Conservation (phyloP, 2,113 vertebrate species). For the Brachirus orientalis region DNA sequence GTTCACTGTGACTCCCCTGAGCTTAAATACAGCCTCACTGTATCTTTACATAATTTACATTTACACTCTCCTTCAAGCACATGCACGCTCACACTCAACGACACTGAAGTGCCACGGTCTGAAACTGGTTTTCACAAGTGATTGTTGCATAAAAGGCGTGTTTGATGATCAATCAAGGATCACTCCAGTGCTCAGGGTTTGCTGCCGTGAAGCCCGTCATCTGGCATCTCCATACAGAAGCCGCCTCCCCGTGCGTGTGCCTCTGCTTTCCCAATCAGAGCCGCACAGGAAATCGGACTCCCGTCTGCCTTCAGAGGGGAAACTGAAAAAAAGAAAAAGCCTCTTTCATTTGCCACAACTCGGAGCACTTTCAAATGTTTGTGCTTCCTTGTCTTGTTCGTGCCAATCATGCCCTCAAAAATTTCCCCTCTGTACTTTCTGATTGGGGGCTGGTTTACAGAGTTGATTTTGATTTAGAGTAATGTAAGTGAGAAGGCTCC, state of each 20-base stretch:
- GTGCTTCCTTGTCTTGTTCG: conserved; percentile 74
- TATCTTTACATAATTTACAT: conserved; percentile 13
- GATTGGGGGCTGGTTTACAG: conserved; percentile 9
- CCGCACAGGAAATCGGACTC: conserved; percentile 79
- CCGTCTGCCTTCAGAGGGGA: conserved; percentile 68
- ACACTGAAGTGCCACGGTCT: conserved; percentile 42
- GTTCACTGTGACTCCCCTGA: no score
- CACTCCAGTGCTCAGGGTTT: conserved; percentile 50
- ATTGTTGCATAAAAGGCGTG: conserved; percentile 59
- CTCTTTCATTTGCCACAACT: conserved; percentile 75
- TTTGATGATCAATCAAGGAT: conserved; percentile 70
- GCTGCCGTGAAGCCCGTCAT: conserved; percentile 69
- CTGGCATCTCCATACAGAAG: conserved; percentile 75
- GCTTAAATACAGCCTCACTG: neutral
- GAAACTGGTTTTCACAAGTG: conserved; percentile 52
- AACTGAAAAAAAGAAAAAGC: conserved; percentile 67
- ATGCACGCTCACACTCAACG: no score
- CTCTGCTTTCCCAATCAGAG: conserved; percentile 83
- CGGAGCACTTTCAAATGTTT: conserved; percentile 69
- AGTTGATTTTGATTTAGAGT: neutral
- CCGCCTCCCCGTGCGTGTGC: conserved; percentile 62
- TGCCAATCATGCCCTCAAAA: conserved; percentile 71
- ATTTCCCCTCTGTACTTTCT: conserved; percentile 51
- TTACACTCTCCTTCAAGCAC: conserved; percentile 34
- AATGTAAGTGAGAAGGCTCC: conserved; percentile 5